Evolutionary conservation across 2,888 invertebrate genomes (phyloP), one percentile per base, ranked within the genome.

Genomic region (Drosophila sordidula): DNA sequence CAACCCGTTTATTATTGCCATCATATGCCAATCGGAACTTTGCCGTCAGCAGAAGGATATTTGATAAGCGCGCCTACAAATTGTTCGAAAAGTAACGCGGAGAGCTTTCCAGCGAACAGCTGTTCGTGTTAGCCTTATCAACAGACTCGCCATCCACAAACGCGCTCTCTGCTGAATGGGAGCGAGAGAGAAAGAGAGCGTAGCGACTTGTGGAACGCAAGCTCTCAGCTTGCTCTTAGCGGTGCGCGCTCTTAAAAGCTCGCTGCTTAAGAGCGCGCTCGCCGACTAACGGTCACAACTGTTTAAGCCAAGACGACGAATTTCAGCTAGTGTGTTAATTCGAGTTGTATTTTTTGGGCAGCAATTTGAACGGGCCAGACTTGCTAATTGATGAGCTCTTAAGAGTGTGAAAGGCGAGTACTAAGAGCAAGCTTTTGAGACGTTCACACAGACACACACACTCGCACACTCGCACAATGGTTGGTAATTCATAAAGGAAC

Each of bases 351-450:
- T 62, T 57, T 47, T 50, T 18, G 14, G 44, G 3, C 11, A 77
- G 63, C 51, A 55, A 64, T 69, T 62, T 38, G 29, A 32, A 29
- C 47, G 52, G 8, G 50, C 22, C 73, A 57, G 78, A 59, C 75
- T 57, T 46, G 34, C 50, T 79, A 85, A 82, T 72, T 70, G 69
- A 58, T 75, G 61, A 66, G 49, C 84, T 76, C 74, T 85, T 85
- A 71, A 82, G 58, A 63, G 51, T 46, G 38, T 25, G 29, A 32
- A 36, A 14, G 51, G 18, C 55, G 29, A 59, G 25, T 47, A 51
- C 52, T 62, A 68, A 84, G 81, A 87, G 84, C 18, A 54, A 50
- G 56, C 52, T 34, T 29, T 42, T 39, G 51, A 67, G 55, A 73
- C 52, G 46, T 54, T 58, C 55, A 51, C 32, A 47, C 12, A 26